phyloP scores from a whole-genome alignment of 2,888 invertebrate species.

The Elgonia sp. region DNA sequence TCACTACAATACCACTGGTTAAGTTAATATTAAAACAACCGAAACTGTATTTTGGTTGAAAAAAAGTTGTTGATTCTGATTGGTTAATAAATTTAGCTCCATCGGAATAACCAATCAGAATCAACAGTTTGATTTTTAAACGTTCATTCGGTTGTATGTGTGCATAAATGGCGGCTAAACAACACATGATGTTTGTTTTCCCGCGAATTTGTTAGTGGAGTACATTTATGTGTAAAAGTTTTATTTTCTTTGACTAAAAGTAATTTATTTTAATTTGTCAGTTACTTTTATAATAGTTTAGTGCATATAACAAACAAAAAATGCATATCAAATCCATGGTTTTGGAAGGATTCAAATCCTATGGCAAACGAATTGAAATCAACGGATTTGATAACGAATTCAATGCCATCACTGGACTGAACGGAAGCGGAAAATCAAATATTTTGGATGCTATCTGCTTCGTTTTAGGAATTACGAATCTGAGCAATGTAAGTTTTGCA shows the following conservation, averaged over 20 bases:
- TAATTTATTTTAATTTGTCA: background rate
- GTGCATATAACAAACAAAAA: conserved; percentile 29
- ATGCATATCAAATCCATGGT: conserved; percentile 98
- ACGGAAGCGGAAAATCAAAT: conserved; percentile 99
- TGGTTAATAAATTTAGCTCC: too few species aligned
- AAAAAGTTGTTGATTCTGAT: too few species aligned
- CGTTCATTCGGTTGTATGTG: too few species aligned
- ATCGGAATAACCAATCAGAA: too few species aligned
- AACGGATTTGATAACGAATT: conserved; percentile 97
- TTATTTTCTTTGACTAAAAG: background rate
- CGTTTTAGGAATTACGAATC: conserved; percentile 97
- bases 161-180: too few species aligned
- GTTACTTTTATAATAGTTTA: background rate
- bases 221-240: background rate
- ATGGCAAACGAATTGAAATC: conserved; percentile 96
- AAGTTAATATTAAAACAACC: too few species aligned
- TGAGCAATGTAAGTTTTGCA: conserved; percentile 93
- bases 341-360: conserved; percentile 99
- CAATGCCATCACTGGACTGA: conserved; percentile 99
- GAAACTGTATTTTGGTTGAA: too few species aligned
- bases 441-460: conserved; percentile 99
- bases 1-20: too few species aligned
- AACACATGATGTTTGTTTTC: conserved; percentile 29
- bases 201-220: conserved; percentile 37
- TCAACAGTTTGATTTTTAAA: too few species aligned